Base-by-base conservation (phyloP, 1,140 invertebrate species). In the Nebria ingens region DNA sequence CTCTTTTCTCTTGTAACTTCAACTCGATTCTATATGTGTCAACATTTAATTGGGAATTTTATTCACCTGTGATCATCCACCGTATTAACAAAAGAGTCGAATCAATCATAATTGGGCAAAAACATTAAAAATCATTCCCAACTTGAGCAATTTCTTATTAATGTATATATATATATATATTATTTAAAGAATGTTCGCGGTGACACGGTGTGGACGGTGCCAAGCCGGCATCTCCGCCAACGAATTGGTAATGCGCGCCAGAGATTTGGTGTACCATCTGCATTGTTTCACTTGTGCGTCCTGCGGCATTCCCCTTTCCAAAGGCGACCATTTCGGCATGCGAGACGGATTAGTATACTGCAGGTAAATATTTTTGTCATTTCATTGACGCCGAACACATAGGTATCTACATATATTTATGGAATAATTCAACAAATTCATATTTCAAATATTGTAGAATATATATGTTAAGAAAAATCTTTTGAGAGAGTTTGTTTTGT, bases 311-410 rank as follows among this genome's bases (percentile, higher is more conserved):
- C 77, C 82, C 20, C 72, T 89, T 29, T 83, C 85, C 56, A 87
- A 87, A 68, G 86, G 93, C 21, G 93, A 96, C 70, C 87, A 92
- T 62, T 95, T 93, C 72, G 91, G 91, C 13, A 86, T 91, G 78
- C 77, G 85, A 56, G 83, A 85, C 61, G 82, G 83, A 19, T 75
- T 86, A n/a, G 79, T 88, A 55, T 87, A 86, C 69, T 89, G 86
- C 73, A 76, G 82, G 68, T 83, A 77, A 70, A 66, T 63, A 59
- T 61, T 9, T n/a, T n/a, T n/a, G n/a, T n/a, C n/a, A n/a, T n/a
- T n/a, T n/a, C n/a, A n/a, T n/a, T n/a, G n/a, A n/a, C n/a, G n/a
- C n/a, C n/a, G n/a, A n/a, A n/a, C n/a, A n/a, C n/a, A n/a, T n/a
- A n/a, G n/a, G n/a, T n/a, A n/a, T n/a, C n/a, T n/a, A n/a, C n/a